These are phyloP conservation scores for Drosophila histrio DNA, from an alignment of 2,888 invertebrate genomes.

Conservation along the genomic window DNA sequence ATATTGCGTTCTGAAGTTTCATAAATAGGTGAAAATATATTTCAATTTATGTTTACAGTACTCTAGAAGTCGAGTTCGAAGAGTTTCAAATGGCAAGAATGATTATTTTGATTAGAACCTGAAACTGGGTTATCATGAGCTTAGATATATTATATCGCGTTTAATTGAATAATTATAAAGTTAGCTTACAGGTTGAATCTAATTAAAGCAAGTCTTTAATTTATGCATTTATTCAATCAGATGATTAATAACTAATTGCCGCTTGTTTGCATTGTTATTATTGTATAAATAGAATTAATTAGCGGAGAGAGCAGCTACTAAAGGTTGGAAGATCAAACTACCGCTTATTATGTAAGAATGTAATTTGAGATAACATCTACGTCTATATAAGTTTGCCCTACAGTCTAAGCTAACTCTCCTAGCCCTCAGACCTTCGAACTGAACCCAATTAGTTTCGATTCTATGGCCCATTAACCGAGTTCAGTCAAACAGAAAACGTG, in stretches of 20 bases:
- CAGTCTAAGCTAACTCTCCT: not conserved
- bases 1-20: conserved; percentile 38
- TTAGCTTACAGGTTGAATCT: conserved; percentile 16
- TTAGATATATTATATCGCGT: not conserved
- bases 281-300: conserved; percentile 18
- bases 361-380: not conserved
- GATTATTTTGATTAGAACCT: not conserved
- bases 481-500: conserved; percentile 35
- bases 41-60: not conserved
- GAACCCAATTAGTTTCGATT: conserved; percentile 16
- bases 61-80: not conserved
- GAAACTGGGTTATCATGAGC: conserved; percentile 12
- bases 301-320: not conserved
- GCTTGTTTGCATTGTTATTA: conserved; percentile 5
- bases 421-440: conserved; percentile 1
- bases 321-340: conserved; percentile 20
- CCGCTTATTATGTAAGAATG: not conserved
- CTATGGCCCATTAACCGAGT: conserved; percentile 8
- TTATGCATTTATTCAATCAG: conserved; percentile 49
- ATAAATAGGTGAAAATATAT: conserved; percentile 10
- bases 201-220: conserved; percentile 19
- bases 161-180: conserved; percentile 11
- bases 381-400: not conserved
- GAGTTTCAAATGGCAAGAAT: conserved; percentile 15
- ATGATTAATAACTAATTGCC: conserved; percentile 49